Evolutionary conservation across 2,888 invertebrate genomes (phyloP).

Genomic region (Cecidostiba fungosa): DNA sequence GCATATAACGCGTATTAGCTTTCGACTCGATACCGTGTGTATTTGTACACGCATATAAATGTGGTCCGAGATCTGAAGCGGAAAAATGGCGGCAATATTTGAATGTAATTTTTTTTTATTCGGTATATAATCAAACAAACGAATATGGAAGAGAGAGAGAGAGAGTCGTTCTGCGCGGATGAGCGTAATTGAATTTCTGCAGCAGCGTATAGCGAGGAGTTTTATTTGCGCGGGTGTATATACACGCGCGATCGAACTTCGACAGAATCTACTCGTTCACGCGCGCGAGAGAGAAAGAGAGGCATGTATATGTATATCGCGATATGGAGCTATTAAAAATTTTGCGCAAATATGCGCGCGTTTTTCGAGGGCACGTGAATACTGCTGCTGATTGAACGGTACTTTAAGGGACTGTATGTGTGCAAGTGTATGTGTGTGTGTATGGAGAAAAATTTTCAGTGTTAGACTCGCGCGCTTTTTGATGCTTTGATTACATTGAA

Average conservation of each 20-base stretch:
- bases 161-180: constrained; percentile 26
- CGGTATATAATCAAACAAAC: constrained; percentile 32
- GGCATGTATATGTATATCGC: too few species aligned
- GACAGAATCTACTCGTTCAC: neutral
- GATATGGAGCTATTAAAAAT: neutral
- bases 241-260: neutral
- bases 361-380: neutral
- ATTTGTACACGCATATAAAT: neutral
- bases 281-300: neutral
- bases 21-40: neutral
- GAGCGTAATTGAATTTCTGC: constrained; percentile 57
- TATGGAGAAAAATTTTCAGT: neutral
- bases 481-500: neutral
- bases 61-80: neutral
- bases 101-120: constrained; percentile 45
- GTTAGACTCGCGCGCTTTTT: neutral
- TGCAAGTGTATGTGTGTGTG: neutral
- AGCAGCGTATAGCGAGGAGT: constrained; percentile 11
- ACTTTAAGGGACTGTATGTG: neutral
- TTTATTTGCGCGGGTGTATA: constrained; percentile 41
- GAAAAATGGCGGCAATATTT: constrained; percentile 33
- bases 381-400: neutral
- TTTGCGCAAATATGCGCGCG: neutral
- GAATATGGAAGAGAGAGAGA: neutral
- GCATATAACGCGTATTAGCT: neutral